Evolutionary conservation across 2,888 invertebrate species (phyloP).

Genomic region (Caenorhabditis sp.): DNA sequence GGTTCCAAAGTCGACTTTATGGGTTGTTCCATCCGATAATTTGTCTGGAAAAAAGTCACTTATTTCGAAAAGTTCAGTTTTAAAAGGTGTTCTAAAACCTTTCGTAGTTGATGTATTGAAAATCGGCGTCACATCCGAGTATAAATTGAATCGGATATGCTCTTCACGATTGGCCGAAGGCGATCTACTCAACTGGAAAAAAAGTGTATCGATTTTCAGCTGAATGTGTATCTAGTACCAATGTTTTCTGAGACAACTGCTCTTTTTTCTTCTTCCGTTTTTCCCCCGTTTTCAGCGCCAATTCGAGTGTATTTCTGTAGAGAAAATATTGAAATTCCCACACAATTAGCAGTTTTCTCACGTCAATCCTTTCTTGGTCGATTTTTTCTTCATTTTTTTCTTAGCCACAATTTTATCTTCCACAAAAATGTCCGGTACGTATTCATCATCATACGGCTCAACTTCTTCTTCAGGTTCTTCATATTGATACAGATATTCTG

Average conservation of each 20-base stretch:
- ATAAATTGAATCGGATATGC: conserved; percentile 50
- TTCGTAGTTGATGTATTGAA: conserved; percentile 37
- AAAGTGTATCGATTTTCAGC: too few species aligned
- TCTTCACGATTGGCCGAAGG: conserved; percentile 44
- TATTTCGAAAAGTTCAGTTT: neutral
- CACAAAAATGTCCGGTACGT: conserved; percentile 28
- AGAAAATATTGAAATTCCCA: neutral
- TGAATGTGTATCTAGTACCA: conserved; percentile 5
- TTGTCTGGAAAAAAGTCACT: conserved; percentile 12
- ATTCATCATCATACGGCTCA: conserved; percentile 36
- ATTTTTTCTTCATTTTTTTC: conserved; percentile 45
- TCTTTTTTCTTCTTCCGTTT: conserved; percentile 37
- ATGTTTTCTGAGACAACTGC: conserved; percentile 23
- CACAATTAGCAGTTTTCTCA: neutral
- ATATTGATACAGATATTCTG: conserved; percentile 56
- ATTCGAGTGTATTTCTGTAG: conserved; percentile 42
- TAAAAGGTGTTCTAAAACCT: too few species aligned
- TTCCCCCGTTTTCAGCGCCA: conserved; percentile 46
- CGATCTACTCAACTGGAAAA: conserved; percentile 22
- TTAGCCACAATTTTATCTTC: conserved; percentile 40
- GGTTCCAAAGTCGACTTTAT: conserved; percentile 46
- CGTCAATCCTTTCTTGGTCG: conserved; percentile 54
- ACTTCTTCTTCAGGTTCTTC: conserved; percentile 45
- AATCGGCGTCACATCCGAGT: conserved; percentile 51
- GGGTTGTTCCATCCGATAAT: conserved; percentile 15